phyloP scores from a whole-genome alignment of 2,113 vertebrate species.

The Tapirus terrestris region DNA sequence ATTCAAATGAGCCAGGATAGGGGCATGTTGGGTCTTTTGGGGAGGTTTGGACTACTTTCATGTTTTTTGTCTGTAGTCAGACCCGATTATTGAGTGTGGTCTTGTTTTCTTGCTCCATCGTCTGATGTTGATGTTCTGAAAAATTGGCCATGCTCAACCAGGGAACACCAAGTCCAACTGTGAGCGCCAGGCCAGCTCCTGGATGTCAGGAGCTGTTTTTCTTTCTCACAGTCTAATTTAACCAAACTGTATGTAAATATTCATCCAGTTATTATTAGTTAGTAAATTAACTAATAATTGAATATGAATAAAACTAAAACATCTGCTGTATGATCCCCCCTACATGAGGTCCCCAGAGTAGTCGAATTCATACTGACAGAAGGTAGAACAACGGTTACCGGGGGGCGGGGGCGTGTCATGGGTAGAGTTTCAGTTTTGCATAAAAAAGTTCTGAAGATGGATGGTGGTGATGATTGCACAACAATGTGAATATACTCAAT shows the following conservation, averaged over 20 bases:
- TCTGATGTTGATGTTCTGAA: neutral
- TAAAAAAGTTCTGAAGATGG: neutral
- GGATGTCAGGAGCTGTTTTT: neutral
- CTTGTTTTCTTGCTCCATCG: neutral
- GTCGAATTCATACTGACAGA: neutral
- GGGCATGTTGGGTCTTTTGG: neutral
- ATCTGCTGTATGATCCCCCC: neutral
- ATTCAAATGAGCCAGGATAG: neutral
- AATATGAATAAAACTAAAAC: neutral
- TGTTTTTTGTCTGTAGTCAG: neutral
- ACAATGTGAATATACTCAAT: neutral
- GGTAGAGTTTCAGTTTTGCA: neutral
- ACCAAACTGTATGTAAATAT: neutral
- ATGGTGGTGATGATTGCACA: neutral
- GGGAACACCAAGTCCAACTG: neutral
- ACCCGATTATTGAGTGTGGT: too few relatives aligned
- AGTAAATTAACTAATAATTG: neutral
- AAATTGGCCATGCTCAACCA: neutral
- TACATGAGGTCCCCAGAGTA: neutral
- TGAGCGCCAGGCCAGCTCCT: neutral
- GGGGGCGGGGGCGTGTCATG: too few relatives aligned
- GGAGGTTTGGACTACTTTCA: neutral
- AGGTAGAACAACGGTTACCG: neutral
- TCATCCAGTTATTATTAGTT: neutral
- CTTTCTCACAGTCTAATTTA: neutral